Percentiles rank a stretch among this genome's conserved stretches.
These are phyloP conservation scores for Ceratina japonica DNA, from an alignment of 1,140 invertebrate genomes.

Conservation along the genomic window DNA sequence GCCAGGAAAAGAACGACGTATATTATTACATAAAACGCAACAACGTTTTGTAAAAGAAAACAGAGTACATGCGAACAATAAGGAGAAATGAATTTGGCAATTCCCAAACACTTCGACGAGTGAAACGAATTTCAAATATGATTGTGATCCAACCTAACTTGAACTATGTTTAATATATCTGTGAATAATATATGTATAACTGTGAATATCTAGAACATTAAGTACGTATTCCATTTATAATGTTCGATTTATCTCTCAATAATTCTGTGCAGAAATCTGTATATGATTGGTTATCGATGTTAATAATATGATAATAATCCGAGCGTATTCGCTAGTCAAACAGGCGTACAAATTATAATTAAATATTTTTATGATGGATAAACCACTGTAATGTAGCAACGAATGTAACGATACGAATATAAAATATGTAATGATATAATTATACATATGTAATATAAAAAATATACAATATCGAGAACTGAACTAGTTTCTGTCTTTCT, in stretches of 20 bases:
- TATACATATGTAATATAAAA: not conserved
- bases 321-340: not conserved
- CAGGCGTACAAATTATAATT: conserved; percentile 11
- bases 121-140: too few species aligned
- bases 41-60: not conserved
- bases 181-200: too few species aligned
- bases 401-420: not conserved
- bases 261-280: too few species aligned
- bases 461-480: not conserved
- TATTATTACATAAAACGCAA: not conserved
- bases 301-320: not conserved
- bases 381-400: not conserved
- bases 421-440: not conserved
- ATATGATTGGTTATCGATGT: not conserved
- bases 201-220: not conserved
- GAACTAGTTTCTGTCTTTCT: not conserved
- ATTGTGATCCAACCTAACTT: too few species aligned
- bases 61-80: not conserved
- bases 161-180: too few species aligned
- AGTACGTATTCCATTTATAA: too few species aligned
- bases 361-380: conserved; percentile 11
- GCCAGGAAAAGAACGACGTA: not conserved
- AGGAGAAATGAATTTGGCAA: not conserved
- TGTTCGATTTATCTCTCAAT: too few species aligned
- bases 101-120: conserved; percentile 1